phyloP scores from a whole-genome alignment of 2,113 vertebrate species.

The Recurvirostra avosetta region DNA sequence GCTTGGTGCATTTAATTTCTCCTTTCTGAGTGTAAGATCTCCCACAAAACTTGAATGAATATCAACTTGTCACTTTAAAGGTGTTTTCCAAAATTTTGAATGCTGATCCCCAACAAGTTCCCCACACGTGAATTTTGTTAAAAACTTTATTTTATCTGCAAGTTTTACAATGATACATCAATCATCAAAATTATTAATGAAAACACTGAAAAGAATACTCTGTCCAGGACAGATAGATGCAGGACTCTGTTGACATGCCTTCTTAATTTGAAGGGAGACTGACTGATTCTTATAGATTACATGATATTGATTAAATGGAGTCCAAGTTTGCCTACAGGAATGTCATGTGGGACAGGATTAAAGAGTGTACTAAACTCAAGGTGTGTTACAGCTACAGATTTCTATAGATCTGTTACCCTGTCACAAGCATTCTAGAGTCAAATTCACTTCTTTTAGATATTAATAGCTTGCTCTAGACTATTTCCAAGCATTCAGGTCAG shows the following conservation, averaged over 20 bases:
- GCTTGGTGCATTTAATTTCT: not conserved
- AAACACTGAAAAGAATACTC: not conserved
- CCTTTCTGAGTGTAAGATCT: not conserved
- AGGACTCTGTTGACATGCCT: not conserved
- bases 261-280: not conserved
- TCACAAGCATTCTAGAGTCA: not conserved
- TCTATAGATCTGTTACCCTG: not conserved
- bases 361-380: not conserved
- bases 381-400: not conserved
- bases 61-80: not conserved
- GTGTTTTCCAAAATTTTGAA: not conserved
- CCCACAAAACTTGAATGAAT: not conserved
- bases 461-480: not conserved
- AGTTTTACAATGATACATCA: not conserved
- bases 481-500: not conserved
- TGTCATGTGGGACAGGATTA: not conserved
- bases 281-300: not conserved
- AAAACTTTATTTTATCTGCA: not conserved
- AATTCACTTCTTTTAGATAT: not conserved
- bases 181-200: not conserved
- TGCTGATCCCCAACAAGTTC: not conserved
- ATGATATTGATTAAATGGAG: not conserved
- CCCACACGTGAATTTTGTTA: not conserved
- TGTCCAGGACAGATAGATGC: not conserved
- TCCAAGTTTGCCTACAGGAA: not conserved